Base-by-base conservation (phyloP, 1,140 invertebrate genomes). In the Eriosoma lanigerum region DNA sequence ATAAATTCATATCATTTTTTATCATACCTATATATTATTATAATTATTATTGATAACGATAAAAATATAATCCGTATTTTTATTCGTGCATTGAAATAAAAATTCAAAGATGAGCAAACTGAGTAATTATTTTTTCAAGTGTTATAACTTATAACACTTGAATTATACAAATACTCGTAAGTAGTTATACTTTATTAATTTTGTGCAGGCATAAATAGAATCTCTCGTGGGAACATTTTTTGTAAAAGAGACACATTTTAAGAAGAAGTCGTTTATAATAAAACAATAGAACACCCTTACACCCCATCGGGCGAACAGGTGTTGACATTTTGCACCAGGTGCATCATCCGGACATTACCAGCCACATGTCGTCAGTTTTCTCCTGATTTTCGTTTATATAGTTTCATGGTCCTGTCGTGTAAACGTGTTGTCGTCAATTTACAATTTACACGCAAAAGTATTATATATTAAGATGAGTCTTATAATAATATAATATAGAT, bases 281-380 rank as follows among this genome's bases (percentile, higher is more conserved):
- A 78, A 60, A 78, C 75, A 78, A 76, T 76, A 76, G 52, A 24
- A 48, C 32, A 56, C 32, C n/a, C 72, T n/a, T 17, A 48, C 32
- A 56, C 56, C 15, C 32, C 56, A 32, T 4, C 38, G 21, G 56
- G 21, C 21, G 54, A 78, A 78, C 75, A 78, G 75, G 75, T 78
- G 75, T 78, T 78, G 54, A 78, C 75, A 78, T 60, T 60, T 46
- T 10, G 54, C 56, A 62, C 75, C 75, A 60, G 75, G 75, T 78
- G 75, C 75, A 48, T 62, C 32, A 29, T 78, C 56, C 75, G 38
- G 75, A 78, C 75, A 46, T 78, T 60, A 78, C 38, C 21, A 38
- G 56, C 75, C 75, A 78, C 54, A 78, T 78, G 75, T 78, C 44
- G 54, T 60, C 38, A 17, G 56, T 58, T 26, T 38, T 19, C 56